Evolutionary conservation across 30 jellyfish, hydroid and myxozoan genomes (phyloP).

Genomic region (Cassiopea xamachana): DNA sequence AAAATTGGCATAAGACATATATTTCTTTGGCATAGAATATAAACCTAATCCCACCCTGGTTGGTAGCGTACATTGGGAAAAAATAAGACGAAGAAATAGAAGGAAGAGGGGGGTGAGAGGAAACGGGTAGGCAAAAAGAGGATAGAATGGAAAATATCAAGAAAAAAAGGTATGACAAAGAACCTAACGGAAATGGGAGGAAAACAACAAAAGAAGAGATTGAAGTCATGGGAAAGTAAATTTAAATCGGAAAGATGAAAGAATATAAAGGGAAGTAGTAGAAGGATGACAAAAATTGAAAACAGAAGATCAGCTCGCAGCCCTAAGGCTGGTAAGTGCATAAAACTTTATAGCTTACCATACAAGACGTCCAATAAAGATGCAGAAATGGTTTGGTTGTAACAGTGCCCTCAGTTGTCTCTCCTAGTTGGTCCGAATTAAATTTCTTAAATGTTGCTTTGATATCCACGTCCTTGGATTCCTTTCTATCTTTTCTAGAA

Average conservation of each 20-base stretch:
- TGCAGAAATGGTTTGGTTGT: conserved; percentile 87
- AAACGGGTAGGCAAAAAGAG: not conserved
- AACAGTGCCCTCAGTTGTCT: conserved; percentile 68
- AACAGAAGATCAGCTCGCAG: too few species aligned
- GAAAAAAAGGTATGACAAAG: not conserved
- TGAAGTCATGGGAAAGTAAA: not conserved
- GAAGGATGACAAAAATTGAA: not conserved
- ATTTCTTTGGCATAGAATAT: too few species aligned
- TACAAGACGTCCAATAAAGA: conserved; percentile 91
- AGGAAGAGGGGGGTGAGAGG: not conserved
- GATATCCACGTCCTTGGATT: conserved; percentile 73
- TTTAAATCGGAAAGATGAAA: not conserved
- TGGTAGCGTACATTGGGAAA: not conserved
- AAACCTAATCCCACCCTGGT: not conserved
- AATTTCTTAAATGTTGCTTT: conserved; percentile 85
- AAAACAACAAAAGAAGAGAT: not conserved
- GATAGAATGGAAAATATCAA: not conserved
- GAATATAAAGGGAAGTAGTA: not conserved
- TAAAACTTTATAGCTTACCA: conserved; percentile 52
- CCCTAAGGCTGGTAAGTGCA: not conserved
- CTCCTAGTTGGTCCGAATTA: conserved; percentile 63
- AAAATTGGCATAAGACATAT: too few species aligned
- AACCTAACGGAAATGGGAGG: not conserved
- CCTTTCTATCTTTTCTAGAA: conserved; percentile 47
- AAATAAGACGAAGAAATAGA: not conserved